phyloP scores from a whole-genome alignment of 2,888 invertebrate genomes.

The Geophilus truncorum region DNA sequence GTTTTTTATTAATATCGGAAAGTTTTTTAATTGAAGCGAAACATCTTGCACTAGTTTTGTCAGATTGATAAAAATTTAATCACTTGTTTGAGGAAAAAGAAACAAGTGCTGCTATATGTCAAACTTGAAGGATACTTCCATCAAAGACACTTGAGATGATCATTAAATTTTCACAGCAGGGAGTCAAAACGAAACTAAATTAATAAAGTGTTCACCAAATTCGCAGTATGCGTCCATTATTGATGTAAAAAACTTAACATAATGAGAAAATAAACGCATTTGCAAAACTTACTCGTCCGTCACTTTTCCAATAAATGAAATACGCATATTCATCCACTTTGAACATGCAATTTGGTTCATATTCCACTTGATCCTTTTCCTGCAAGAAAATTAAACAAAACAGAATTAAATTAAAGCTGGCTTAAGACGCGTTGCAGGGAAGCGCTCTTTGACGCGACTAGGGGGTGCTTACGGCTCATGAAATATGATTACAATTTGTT shows the following conservation, averaged over 20 bases:
- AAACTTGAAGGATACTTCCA: not conserved
- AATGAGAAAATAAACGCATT: not conserved
- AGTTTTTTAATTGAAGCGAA: not conserved
- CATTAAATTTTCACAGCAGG: slow-evolving; percentile 1
- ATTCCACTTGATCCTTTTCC: slow-evolving; percentile 86
- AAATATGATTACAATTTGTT: slow-evolving; percentile 8
- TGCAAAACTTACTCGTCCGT: slow-evolving; percentile 66
- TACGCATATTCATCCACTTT: slow-evolving; percentile 96
- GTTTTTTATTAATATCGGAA: not conserved
- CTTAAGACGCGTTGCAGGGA: not conserved
- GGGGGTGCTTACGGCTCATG: not conserved
- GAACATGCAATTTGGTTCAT: slow-evolving; percentile 80
- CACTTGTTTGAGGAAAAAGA: not conserved
- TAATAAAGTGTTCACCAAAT: not conserved
- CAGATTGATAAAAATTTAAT: slow-evolving; percentile 8
- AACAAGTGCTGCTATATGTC: not conserved
- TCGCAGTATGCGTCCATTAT: not conserved
- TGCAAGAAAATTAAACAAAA: slow-evolving; percentile 41
- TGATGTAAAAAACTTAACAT: not conserved
- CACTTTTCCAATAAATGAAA: slow-evolving; percentile 98
- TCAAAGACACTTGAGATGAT: slow-evolving; percentile 4
- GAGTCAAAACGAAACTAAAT: not conserved
- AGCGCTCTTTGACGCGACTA: not conserved
- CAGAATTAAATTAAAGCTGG: not conserved
- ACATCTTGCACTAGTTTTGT: slow-evolving; percentile 4